These are phyloP conservation scores for Listrodromus nycthemerus DNA, from an alignment of 2,888 invertebrate genomes.

Conservation along the genomic window DNA sequence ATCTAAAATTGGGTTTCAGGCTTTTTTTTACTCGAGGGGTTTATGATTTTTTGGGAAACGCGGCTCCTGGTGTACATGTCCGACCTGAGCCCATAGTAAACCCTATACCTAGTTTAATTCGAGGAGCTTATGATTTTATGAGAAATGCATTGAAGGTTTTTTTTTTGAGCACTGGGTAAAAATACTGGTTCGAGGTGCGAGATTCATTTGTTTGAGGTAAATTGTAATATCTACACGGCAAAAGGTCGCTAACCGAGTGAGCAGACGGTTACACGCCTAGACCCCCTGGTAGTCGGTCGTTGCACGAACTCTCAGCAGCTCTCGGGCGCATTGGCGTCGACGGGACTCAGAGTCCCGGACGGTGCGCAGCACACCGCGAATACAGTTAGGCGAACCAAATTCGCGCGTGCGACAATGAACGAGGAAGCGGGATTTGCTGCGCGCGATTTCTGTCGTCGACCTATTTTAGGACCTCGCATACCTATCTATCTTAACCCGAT, in stretches of 20 bases:
- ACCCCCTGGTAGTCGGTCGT: constrained; percentile 51
- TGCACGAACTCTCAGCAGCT: constrained; percentile 64
- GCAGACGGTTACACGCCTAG: constrained; percentile 53
- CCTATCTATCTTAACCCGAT: constrained; percentile 21
- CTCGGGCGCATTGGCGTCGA: constrained; percentile 56
- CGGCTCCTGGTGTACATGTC: too few species aligned
- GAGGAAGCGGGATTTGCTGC: constrained; percentile 74
- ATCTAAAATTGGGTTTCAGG: too few species aligned
- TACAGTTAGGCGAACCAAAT: constrained; percentile 84
- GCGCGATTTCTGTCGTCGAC: constrained; percentile 71
- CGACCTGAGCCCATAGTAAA: too few species aligned
- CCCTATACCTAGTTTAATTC: background rate
- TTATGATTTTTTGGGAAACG: too few species aligned
- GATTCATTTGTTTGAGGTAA: constrained; percentile 2
- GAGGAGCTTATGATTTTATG: background rate
- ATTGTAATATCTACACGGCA: constrained; percentile 20
- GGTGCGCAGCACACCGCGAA: constrained; percentile 71
- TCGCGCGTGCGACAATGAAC: constrained; percentile 81
- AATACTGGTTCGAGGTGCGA: background rate
- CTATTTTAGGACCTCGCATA: constrained; percentile 74
- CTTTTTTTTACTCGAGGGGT: too few species aligned
- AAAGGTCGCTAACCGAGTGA: constrained; percentile 59
- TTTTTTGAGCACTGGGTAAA: background rate
- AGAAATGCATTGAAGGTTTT: background rate
- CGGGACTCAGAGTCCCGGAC: constrained; percentile 66